Evolutionary conservation across 2,888 invertebrate genomes (phyloP).

Genomic region (Pyrgus malvae): DNA sequence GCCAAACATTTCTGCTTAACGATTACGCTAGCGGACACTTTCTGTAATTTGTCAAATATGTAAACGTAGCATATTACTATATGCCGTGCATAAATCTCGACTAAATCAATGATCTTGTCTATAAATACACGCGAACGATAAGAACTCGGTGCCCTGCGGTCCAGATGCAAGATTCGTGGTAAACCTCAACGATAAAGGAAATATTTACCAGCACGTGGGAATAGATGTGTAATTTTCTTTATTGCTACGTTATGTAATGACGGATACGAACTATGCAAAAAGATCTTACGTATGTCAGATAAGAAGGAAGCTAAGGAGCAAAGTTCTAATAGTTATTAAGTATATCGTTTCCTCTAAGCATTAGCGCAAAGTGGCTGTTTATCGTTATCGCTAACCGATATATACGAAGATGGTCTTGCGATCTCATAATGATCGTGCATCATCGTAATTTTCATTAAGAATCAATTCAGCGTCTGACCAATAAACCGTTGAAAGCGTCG

Average conservation of each 20-base stretch:
- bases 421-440: neutral
- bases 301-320: slow-evolving; percentile 41
- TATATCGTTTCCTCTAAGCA: neutral
- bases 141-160: slow-evolving; percentile 38
- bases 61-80: slow-evolving; percentile 45
- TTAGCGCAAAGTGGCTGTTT: too few species aligned
- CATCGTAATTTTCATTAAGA: neutral
- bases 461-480: slow-evolving; percentile 34
- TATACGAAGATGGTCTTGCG: too few species aligned
- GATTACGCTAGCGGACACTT: too few species aligned
- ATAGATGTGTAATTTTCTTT: slow-evolving; percentile 55
- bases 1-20: too few species aligned
- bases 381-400: too few species aligned
- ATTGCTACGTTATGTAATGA: slow-evolving; percentile 56
- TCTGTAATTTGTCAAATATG: too few species aligned
- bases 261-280: slow-evolving; percentile 43
- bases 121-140: slow-evolving; percentile 41
- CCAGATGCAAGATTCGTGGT: slow-evolving; percentile 42
- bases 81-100: slow-evolving; percentile 37
- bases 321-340: slow-evolving; percentile 35
- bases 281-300: slow-evolving; percentile 39
- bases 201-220: slow-evolving; percentile 44
- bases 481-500: slow-evolving; percentile 41
- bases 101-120: slow-evolving; percentile 42
- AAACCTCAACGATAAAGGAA: slow-evolving; percentile 39